Evolutionary conservation across 2,888 invertebrate genomes (phyloP).

Genomic region (Drosophila atripex): DNA sequence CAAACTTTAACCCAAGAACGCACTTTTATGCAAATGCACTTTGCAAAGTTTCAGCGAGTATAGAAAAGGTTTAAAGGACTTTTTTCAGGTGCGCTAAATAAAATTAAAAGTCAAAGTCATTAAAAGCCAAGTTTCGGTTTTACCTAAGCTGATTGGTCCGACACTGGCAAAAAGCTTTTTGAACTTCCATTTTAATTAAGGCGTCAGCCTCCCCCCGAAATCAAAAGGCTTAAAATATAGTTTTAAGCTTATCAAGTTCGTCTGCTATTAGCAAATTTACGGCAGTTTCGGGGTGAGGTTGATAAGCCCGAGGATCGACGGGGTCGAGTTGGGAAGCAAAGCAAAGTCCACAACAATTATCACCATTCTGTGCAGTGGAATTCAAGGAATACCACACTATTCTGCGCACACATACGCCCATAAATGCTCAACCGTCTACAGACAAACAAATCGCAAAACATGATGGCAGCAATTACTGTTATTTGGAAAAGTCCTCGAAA

Average conservation of each 20-base stretch:
- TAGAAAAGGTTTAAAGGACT: slow-evolving; percentile 37
- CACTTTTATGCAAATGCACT: slow-evolving; percentile 61
- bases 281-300: slow-evolving; percentile 4
- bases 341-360: slow-evolving; percentile 27
- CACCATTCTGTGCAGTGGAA: slow-evolving; percentile 18
- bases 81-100: slow-evolving; percentile 65
- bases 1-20: slow-evolving; percentile 40
- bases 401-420: not conserved
- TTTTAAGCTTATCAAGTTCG: slow-evolving; percentile 41
- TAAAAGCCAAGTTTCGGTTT: slow-evolving; percentile 60
- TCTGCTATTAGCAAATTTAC: slow-evolving; percentile 28
- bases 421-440: not conserved
- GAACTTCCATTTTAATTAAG: slow-evolving; percentile 52
- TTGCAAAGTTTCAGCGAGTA: slow-evolving; percentile 33
- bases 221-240: slow-evolving; percentile 41
- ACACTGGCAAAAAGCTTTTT: slow-evolving; percentile 49
- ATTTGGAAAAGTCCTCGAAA: slow-evolving; percentile 38
- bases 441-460: slow-evolving; percentile 22
- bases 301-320: slow-evolving; percentile 7
- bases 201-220: slow-evolving; percentile 11
- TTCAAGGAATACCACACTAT: slow-evolving; percentile 16
- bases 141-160: slow-evolving; percentile 37
- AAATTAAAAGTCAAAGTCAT: slow-evolving; percentile 70
- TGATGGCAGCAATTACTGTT: slow-evolving; percentile 53
- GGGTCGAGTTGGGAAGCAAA: slow-evolving; percentile 2